Percentiles rank a stretch among this genome's conserved stretches.
Evolutionary conservation across 2,113 vertebrate genomes (phyloP).

Genomic region (Rhagologus leucostigma): DNA sequence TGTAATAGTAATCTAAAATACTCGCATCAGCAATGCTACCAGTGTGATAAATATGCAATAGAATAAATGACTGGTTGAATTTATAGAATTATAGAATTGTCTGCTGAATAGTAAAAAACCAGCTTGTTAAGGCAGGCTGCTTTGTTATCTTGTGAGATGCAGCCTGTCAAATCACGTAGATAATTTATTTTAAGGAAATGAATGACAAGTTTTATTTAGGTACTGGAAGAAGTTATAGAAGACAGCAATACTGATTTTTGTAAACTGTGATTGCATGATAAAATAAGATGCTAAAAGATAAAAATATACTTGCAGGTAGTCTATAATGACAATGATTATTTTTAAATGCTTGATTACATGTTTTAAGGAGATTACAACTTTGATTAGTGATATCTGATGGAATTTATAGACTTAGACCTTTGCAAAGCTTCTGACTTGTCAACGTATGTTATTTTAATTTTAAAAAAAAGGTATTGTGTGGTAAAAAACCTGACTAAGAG

Average conservation of each 20-base stretch:
- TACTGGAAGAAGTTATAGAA: background rate
- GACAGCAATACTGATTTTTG: background rate
- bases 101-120: background rate
- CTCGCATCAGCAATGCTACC: background rate
- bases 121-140: background rate
- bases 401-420: background rate
- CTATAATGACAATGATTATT: background rate
- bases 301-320: background rate
- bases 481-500: background rate
- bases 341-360: background rate
- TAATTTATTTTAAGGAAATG: background rate
- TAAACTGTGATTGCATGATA: background rate
- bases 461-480: background rate
- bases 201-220: background rate
- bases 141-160: background rate
- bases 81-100: background rate
- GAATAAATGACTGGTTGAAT: background rate
- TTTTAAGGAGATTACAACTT: background rate
- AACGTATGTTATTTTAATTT: background rate
- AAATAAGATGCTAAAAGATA: background rate
- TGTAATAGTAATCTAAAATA: background rate
- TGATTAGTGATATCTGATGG: background rate
- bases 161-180: background rate
- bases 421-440: background rate
- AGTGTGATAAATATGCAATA: background rate